Evolutionary conservation across 2,797 vertebrate species (phyloP), one percentile per base, ranked within the genome.

Genomic region (Anomalospiza imberbis): DNA sequence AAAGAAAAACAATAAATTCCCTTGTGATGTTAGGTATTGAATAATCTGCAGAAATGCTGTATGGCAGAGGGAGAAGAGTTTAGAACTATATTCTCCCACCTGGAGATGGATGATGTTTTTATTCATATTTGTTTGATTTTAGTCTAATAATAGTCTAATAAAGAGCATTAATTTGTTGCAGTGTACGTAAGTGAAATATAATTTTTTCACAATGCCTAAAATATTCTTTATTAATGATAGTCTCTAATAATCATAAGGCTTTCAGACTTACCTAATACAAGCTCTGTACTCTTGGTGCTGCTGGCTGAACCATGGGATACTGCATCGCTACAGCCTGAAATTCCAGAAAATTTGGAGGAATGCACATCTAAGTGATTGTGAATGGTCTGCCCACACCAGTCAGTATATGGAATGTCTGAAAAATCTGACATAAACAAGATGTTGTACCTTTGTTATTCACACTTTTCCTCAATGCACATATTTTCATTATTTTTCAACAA

Each of bases 321-420:
- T 2, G 98, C 98, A 61, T 99, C 99, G 54, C 99, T 99, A 97
- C 99, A 99, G 79, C 99, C 98, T 18, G 99, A 99, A 97, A 99
- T 99, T n/a, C 99, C 99, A 6, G 99, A 99, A 97, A 98, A 99
- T 97, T 99, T 99, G 60, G 98, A 98, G 55, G 99, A 98, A 98
- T 99, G 98, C 91, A 98, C 99, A 96, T 99, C 99, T 94, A 99
- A 98, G 62, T 99, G 99, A 97, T 98, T 98, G 80, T 99, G 99
- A 94, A 99, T 98, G 32, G 98, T 97, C 92, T 99, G 99, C 40
- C 98, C 98, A 94, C 98, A 99, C 99, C 99, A 99, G 68, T 98
- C 98, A 63, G 98, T 97, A 81, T 99, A 99, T 0, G 98, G 98
- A 97, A 99, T 98, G 96, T 99, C 99, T 15, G 98, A 97, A 91